A percentile compares a stretch with the other conserved stretches of the same genome.
Conservation (phyloP, 2,113 vertebrate species). For the Piaya cayana region DNA sequence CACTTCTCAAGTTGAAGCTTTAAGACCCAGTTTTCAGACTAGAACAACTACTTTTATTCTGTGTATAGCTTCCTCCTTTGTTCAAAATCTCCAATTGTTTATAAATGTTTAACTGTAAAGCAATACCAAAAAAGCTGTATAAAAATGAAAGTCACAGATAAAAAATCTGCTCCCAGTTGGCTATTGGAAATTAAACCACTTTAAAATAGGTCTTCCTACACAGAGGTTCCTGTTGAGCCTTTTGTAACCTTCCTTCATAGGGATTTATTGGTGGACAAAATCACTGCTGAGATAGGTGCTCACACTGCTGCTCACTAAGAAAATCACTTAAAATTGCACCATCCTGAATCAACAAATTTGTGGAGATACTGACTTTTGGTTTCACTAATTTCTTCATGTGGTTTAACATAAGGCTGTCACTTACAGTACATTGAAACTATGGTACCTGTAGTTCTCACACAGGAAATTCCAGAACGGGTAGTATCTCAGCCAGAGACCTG, state of each 20-base stretch:
- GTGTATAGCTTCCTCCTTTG: neutral
- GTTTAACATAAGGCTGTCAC: constrained; percentile 40
- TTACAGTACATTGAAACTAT: neutral
- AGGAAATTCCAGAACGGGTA: constrained; percentile 1
- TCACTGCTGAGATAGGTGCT: neutral
- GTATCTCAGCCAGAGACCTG: neutral
- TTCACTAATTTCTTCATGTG: constrained; percentile 24
- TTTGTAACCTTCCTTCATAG: neutral
- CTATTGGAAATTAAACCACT: neutral
- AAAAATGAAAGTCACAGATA: neutral
- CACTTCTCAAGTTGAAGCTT: neutral
- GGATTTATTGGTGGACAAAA: neutral
- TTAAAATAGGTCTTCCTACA: neutral
- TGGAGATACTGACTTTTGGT: neutral
- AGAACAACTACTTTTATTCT: neutral
- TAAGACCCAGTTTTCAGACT: neutral
- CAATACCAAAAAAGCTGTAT: neutral
- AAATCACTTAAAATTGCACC: constrained; percentile 44
- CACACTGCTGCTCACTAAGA: neutral
- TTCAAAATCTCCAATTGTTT: neutral
- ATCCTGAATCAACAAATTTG: constrained; percentile 9
- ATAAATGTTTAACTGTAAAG: constrained; percentile 29
- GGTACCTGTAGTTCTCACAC: neutral
- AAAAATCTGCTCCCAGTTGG: neutral
- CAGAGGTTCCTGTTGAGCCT: neutral